Evolutionary conservation across 92 coral and sea anemone genomes (phyloP).

Genomic region (Porites divaricata): DNA sequence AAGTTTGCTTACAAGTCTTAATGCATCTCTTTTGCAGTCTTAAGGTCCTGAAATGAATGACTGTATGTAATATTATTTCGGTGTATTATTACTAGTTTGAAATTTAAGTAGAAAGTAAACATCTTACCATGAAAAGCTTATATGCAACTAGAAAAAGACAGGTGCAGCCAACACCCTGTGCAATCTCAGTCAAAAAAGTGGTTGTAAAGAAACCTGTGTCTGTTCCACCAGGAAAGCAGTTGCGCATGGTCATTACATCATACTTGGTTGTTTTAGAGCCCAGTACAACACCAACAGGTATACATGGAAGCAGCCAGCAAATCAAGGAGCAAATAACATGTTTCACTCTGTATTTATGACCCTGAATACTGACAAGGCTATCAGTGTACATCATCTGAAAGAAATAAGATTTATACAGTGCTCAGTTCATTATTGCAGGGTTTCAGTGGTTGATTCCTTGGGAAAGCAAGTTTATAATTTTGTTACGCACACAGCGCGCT

Average conservation of each 20-base stretch:
- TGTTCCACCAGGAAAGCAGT: slow-evolving; percentile 51
- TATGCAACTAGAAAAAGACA: slow-evolving; percentile 80
- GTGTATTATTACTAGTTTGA: no score
- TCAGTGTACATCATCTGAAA: slow-evolving; percentile 62
- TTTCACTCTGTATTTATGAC: slow-evolving; percentile 13
- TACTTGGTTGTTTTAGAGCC: slow-evolving; percentile 36
- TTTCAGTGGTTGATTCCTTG: no score
- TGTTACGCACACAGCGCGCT: no score
- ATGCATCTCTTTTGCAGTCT: no score
- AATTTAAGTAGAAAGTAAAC: no score
- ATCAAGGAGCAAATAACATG: slow-evolving; percentile 62
- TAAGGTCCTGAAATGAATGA: no score
- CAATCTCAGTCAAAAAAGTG: slow-evolving; percentile 57
- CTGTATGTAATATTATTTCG: no score
- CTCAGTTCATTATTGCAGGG: no score
- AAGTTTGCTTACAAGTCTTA: no score
- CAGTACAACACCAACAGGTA: slow-evolving; percentile 81
- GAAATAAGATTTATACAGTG: background rate
- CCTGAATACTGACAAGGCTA: slow-evolving; percentile 18
- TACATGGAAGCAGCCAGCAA: slow-evolving; percentile 88
- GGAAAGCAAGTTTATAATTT: no score
- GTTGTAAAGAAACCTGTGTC: slow-evolving; percentile 61
- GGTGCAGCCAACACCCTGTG: slow-evolving; percentile 80
- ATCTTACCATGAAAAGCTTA: slow-evolving; percentile 74
- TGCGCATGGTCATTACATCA: slow-evolving; percentile 44